phyloP scores from a whole-genome alignment of 2,888 invertebrate genomes.

The Ctena decussata region DNA sequence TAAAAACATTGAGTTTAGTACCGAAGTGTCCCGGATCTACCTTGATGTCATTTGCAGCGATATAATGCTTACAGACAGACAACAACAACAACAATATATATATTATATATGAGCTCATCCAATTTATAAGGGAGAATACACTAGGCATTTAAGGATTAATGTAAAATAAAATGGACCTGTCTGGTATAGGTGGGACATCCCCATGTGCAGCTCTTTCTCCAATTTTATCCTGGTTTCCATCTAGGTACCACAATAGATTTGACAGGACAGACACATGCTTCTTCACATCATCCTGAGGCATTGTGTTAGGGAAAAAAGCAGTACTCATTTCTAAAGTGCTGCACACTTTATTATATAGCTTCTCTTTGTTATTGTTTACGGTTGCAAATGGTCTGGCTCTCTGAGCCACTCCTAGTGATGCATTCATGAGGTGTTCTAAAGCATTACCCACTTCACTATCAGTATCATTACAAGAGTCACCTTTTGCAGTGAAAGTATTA shows the following conservation, averaged over 20 bases:
- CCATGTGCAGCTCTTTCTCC: background rate
- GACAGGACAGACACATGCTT: background rate
- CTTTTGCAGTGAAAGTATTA: background rate
- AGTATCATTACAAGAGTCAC: background rate
- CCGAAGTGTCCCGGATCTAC: no score
- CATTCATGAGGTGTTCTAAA: background rate
- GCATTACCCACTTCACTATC: background rate
- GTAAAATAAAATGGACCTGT: background rate
- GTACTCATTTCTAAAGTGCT: background rate
- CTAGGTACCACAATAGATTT: background rate
- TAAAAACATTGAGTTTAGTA: no score
- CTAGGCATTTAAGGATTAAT: background rate
- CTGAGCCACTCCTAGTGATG: background rate
- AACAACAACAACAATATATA: no score
- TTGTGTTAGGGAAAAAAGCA: background rate
- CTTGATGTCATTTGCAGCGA: no score
- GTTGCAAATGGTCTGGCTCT: background rate
- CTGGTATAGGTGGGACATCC: background rate
- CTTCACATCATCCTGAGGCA: background rate
- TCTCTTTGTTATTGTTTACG: background rate
- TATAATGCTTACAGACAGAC: no score
- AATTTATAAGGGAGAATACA: background rate
- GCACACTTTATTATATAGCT: no score
- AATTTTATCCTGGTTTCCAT: background rate
- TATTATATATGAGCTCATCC: background rate